Evolutionary conservation across 2,888 invertebrate genomes (phyloP).

Genomic region (Limnephilus rhombicus): DNA sequence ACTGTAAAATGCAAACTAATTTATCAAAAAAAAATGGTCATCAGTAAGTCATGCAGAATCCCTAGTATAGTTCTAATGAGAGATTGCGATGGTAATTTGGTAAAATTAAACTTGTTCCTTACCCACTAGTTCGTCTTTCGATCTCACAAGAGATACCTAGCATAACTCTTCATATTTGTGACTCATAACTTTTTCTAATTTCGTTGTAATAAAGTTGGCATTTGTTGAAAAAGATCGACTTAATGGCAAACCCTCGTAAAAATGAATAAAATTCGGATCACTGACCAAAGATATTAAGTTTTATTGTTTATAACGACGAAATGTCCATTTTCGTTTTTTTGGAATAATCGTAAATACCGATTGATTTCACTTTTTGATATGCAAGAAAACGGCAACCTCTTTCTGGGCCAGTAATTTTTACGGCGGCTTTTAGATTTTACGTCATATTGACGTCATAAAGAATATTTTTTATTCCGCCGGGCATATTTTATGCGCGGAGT

Average conservation of each 20-base stretch:
- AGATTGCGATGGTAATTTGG: too few species aligned
- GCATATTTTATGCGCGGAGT: conserved; percentile 63
- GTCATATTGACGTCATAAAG: conserved; percentile 59
- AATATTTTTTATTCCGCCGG: conserved; percentile 61
- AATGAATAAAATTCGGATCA: background rate
- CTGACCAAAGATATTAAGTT: background rate
- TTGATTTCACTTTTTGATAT: conserved; percentile 39
- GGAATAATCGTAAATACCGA: conserved; percentile 28
- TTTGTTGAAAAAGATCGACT: background rate
- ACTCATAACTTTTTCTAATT: too few species aligned
- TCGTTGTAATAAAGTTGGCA: background rate
- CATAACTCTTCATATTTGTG: too few species aligned
- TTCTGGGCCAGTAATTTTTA: conserved; percentile 52
- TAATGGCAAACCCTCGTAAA: background rate
- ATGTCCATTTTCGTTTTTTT: conserved; percentile 18
- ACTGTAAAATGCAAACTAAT: too few species aligned
- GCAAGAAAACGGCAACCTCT: conserved; percentile 37
- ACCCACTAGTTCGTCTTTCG: too few species aligned
- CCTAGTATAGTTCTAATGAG: too few species aligned
- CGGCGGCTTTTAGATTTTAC: conserved; percentile 51
- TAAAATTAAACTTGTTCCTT: too few species aligned
- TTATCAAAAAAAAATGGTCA: too few species aligned
- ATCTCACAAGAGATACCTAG: too few species aligned
- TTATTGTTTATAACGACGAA: conserved; percentile 25
- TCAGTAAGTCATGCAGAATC: too few species aligned